Evolutionary conservation across 2,888 invertebrate species (phyloP).

Genomic region (Achlya flavicornis): DNA sequence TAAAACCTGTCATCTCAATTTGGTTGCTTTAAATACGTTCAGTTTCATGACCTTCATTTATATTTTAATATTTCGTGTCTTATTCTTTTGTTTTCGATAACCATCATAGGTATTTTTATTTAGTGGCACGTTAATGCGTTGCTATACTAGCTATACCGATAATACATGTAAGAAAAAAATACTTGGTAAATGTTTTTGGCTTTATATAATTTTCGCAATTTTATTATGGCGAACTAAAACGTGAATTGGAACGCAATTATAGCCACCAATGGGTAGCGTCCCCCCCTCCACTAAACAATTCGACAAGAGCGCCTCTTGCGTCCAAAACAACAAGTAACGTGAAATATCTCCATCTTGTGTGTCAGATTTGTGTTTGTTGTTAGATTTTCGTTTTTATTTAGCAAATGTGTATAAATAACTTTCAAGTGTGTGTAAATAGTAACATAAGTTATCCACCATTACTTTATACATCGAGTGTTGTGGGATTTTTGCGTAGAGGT

Average conservation of each 20-base stretch:
- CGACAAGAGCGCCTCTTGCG: conserved; percentile 74
- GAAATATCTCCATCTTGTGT: conserved; percentile 87
- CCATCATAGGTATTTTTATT: neutral
- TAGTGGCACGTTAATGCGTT: neutral
- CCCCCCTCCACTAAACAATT: conserved; percentile 54
- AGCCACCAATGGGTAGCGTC: conserved; percentile 53
- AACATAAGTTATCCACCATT: conserved; percentile 42
- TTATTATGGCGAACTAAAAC: conserved; percentile 10
- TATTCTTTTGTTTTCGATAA: conserved; percentile 14
- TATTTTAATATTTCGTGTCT: neutral
- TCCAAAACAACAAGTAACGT: conserved; percentile 76
- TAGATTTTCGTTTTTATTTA: conserved; percentile 72
- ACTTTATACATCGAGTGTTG: conserved; percentile 44
- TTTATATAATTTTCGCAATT: neutral
- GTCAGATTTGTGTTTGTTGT: conserved; percentile 86
- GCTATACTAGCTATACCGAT: conserved; percentile 15
- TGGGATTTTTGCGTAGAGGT: conserved; percentile 38
- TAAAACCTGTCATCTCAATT: conserved; percentile 37
- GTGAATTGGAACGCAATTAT: conserved; percentile 57
- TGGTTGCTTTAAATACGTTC: conserved; percentile 57
- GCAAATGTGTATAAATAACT: conserved; percentile 63
- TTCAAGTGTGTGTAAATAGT: conserved; percentile 56
- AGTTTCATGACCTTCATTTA: conserved; percentile 32
- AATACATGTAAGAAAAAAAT: neutral
- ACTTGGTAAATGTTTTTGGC: neutral